A percentile compares a stretch with the other conserved stretches of the same genome.
phyloP scores from a whole-genome alignment of 2,888 invertebrate species.

The Rhyacophila evoluta region DNA sequence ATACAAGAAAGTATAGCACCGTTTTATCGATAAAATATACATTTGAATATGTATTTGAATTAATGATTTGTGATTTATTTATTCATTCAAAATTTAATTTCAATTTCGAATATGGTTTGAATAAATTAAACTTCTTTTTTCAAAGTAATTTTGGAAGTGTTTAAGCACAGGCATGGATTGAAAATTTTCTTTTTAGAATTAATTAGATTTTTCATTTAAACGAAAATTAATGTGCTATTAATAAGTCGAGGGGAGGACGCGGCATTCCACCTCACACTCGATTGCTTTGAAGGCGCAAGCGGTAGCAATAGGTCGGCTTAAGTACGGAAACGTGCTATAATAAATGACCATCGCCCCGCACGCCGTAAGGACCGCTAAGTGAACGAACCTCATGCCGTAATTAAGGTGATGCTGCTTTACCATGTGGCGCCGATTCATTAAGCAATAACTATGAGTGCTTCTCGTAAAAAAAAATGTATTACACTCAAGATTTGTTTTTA shows the following conservation, averaged over 20 bases:
- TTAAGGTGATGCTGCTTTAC: constrained; percentile 2
- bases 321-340: constrained; percentile 10
- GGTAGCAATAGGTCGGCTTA: background rate
- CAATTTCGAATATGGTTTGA: too few relatives aligned
- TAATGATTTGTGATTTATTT: too few relatives aligned
- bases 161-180: too few relatives aligned
- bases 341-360: background rate
- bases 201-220: background rate
- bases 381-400: constrained; percentile 4
- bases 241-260: background rate
- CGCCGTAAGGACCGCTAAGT: background rate
- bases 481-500: background rate
- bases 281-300: background rate
- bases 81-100: too few relatives aligned
- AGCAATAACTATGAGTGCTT: background rate
- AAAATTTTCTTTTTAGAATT: too few relatives aligned
- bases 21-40: too few relatives aligned
- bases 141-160: too few relatives aligned
- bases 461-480: background rate
- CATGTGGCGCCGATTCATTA: background rate
- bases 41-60: too few relatives aligned
- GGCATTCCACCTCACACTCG: background rate
- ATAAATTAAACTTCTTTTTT: too few relatives aligned
- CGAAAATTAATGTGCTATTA: constrained; percentile 1
- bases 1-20: too few relatives aligned